These are phyloP conservation scores for Megaceryle alcyon DNA, from an alignment of 2,797 vertebrate species.

Conservation along the genomic window DNA sequence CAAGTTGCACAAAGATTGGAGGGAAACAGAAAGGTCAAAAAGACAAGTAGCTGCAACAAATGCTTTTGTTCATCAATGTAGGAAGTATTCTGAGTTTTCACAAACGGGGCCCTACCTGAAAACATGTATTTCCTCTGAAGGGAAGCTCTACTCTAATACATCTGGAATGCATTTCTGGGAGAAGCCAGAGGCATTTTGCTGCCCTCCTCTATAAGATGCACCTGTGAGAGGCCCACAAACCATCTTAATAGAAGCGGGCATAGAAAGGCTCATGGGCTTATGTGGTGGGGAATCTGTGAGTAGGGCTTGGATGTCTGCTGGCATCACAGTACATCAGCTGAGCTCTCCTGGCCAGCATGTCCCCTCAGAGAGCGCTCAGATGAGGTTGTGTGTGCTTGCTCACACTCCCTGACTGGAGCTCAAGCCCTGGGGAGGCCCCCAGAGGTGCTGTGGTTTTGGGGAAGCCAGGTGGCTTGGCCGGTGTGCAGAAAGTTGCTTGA, in stretches of 20 bases:
- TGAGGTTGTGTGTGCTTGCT: fast-evolving
- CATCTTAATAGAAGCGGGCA: neutral
- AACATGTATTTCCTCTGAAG: slow-evolving; percentile 40
- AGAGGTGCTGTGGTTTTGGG: neutral
- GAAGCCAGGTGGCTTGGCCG: neutral
- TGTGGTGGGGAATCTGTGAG: neutral
- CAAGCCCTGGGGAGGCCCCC: neutral
- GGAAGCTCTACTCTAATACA: neutral
- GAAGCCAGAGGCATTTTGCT: slow-evolving; percentile 16
- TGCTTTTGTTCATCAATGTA: neutral
- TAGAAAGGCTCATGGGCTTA: neutral
- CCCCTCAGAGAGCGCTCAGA: neutral
- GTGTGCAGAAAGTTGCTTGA: fast-evolving
- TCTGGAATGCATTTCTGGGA: slow-evolving; percentile 53
- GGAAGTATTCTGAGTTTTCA: slow-evolving; percentile 30
- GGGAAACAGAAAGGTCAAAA: neutral
- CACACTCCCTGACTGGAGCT: neutral
- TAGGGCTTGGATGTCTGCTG: neutral
- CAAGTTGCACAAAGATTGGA: neutral
- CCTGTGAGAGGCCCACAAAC: slow-evolving; percentile 37
- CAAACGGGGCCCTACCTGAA: slow-evolving; percentile 3
- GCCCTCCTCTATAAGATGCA: slow-evolving; percentile 35
- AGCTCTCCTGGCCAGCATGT: neutral
- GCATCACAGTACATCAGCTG: neutral
- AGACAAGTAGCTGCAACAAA: neutral